phyloP scores from a whole-genome alignment of 2,888 invertebrate genomes.

The Xylota segnis region DNA sequence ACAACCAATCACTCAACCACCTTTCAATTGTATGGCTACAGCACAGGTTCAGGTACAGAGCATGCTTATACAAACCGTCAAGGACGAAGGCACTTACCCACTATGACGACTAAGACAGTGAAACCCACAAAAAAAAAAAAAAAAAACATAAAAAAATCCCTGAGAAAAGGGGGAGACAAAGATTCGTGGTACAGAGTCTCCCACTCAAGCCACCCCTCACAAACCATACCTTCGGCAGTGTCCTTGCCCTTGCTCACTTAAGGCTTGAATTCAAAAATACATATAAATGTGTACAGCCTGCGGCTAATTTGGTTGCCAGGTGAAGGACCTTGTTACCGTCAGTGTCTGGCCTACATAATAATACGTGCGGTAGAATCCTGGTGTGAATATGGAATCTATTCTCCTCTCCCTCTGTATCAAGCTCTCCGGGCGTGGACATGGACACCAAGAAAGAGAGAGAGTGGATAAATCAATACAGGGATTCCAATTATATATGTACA shows the following conservation, averaged over 20 bases:
- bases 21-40: not conserved
- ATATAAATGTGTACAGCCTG: conserved; percentile 23
- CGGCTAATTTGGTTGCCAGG: conserved; percentile 64
- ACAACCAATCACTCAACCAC: not conserved
- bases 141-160: not conserved
- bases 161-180: conserved; percentile 1
- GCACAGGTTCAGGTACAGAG: not conserved
- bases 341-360: conserved; percentile 68
- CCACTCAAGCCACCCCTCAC: not conserved
- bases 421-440: conserved; percentile 14
- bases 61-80: conserved; percentile 20
- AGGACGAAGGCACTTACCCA: conserved; percentile 25
- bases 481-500: conserved; percentile 3
- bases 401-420: not conserved
- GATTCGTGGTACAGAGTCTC: conserved; percentile 18
- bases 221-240: conserved; percentile 4
- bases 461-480: conserved; percentile 50
- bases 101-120: conserved; percentile 18
- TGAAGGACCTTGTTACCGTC: conserved; percentile 65
- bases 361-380: conserved; percentile 31
- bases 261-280: conserved; percentile 29
- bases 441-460: conserved; percentile 29
- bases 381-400: conserved; percentile 13
- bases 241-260: conserved; percentile 65
- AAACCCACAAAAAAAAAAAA: not conserved